Evolutionary conservation across 1,140 invertebrate species (phyloP).

Genomic region (Calosoma granatense): DNA sequence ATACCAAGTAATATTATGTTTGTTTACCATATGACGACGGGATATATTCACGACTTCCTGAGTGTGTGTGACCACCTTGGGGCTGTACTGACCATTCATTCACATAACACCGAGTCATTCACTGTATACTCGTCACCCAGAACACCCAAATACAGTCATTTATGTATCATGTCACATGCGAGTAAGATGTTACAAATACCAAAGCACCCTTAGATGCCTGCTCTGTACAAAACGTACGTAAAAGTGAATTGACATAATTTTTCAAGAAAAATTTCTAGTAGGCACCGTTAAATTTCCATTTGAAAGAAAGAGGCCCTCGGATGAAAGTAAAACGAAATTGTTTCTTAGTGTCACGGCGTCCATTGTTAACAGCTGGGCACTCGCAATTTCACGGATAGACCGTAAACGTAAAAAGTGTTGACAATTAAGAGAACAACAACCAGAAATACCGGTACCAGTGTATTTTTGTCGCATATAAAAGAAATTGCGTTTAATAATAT

Average conservation of each 20-base stretch:
- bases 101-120: no score
- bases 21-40: not conserved
- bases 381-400: not conserved
- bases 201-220: no score
- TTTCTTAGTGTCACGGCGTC: not conserved
- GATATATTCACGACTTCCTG: not conserved
- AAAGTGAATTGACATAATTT: no score
- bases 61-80: not conserved
- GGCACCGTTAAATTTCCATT: not conserved
- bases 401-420: not conserved
- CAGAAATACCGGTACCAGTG: not conserved
- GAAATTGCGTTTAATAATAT: no score
- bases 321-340: not conserved
- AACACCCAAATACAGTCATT: no score
- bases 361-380: not conserved
- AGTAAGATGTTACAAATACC: no score
- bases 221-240: no score
- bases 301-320: not conserved
- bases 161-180: no score
- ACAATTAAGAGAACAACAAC: not conserved
- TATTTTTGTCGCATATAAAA: no score
- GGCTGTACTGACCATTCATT: no score
- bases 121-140: no score
- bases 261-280: not conserved
- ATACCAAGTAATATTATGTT: no score